These are phyloP conservation scores for Austrolebias charrua DNA, from an alignment of 2,797 vertebrate species.

Conservation along the genomic window DNA sequence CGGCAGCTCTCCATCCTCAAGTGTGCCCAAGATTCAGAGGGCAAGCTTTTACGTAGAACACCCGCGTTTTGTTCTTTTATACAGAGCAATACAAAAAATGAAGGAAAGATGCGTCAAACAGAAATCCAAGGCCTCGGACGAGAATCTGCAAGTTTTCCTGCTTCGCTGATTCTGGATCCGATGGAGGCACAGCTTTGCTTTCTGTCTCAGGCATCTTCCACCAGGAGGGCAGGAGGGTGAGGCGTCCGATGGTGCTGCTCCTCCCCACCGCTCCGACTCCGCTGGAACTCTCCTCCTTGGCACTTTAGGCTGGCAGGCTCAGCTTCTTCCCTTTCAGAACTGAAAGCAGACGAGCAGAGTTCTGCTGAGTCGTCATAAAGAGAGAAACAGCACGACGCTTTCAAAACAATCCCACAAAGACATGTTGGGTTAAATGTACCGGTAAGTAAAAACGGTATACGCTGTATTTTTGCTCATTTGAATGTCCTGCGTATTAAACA, in stretches of 20 bases:
- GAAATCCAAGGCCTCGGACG: slow-evolving; percentile 82
- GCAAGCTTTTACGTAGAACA: slow-evolving; percentile 83
- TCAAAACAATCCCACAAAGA: too few relatives aligned
- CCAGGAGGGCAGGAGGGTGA: slow-evolving; percentile 75
- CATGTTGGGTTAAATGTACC: too few relatives aligned
- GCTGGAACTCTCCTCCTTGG: slow-evolving; percentile 82
- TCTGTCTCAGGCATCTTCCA: slow-evolving; percentile 89
- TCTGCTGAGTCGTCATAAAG: background rate
- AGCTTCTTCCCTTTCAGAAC: slow-evolving; percentile 99
- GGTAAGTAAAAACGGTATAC: too few relatives aligned
- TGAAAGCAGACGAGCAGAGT: slow-evolving; percentile 59
- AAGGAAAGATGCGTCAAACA: slow-evolving; percentile 98
- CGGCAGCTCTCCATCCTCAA: slow-evolving; percentile 64
- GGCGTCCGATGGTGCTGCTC: slow-evolving; percentile 71
- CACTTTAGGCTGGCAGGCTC: slow-evolving; percentile 97
- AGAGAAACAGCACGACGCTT: too few relatives aligned
- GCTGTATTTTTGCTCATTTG: too few relatives aligned
- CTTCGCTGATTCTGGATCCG: slow-evolving; percentile 70
- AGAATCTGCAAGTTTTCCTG: slow-evolving; percentile 69
- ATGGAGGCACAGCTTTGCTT: slow-evolving; percentile 73
- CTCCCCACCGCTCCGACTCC: slow-evolving; percentile 68
- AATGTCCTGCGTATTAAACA: too few relatives aligned
- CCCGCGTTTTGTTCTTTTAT: slow-evolving; percentile 66
- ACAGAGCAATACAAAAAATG: slow-evolving; percentile 93
- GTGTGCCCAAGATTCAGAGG: slow-evolving; percentile 76